These are phyloP conservation scores for Perodicticus potto DNA, from an alignment of 2,797 vertebrate genomes.

Conservation along the genomic window DNA sequence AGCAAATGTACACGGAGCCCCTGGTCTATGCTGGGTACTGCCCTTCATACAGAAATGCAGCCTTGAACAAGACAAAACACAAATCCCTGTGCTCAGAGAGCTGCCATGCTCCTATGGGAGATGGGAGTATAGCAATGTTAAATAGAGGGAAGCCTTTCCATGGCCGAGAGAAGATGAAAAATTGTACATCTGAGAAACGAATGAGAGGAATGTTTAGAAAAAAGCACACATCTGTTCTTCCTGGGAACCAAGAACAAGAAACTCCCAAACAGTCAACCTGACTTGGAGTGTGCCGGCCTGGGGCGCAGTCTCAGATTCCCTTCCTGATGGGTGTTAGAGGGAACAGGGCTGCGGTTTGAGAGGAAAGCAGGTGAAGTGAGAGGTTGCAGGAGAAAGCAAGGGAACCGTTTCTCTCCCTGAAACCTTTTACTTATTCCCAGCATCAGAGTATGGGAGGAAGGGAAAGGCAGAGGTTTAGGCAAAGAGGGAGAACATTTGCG, in stretches of 20 bases:
- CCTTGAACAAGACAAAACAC: neutral
- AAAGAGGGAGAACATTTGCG: neutral
- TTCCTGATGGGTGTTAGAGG: neutral
- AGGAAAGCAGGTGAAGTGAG: neutral
- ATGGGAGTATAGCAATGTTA: accelerated
- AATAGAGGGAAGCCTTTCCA: neutral
- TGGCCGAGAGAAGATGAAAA: neutral
- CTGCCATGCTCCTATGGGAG: neutral
- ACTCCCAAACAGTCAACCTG: neutral
- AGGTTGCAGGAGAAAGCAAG: neutral
- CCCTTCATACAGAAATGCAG: neutral
- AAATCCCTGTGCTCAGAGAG: too few species aligned
- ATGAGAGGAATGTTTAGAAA: neutral
- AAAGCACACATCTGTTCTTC: neutral
- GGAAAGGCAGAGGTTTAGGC: neutral
- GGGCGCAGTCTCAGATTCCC: neutral
- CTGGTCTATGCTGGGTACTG: neutral
- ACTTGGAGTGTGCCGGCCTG: neutral
- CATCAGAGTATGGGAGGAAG: neutral
- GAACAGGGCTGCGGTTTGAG: neutral
- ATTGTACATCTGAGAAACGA: neutral
- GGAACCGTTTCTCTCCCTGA: neutral
- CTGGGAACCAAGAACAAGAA: neutral
- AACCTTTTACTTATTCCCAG: neutral
- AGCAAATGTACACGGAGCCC: neutral